A percentile compares a stretch with the other conserved stretches of the same genome.
Conservation (phyloP, 2,888 invertebrate genomes). For the Dolichomitus sp. region DNA sequence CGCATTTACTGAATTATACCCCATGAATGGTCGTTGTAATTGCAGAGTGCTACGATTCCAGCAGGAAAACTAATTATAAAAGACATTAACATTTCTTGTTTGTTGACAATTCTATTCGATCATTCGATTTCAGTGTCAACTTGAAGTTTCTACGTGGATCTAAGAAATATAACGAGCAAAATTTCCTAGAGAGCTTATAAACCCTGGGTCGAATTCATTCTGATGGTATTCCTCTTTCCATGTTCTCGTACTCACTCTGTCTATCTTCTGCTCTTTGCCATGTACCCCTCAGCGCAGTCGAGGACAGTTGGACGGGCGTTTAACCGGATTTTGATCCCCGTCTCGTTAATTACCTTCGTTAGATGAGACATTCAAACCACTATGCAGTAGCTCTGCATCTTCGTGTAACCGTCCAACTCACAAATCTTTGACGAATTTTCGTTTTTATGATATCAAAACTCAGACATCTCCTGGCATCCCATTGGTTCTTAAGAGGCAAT, state of each 20-base stretch:
- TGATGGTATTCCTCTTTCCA: background rate
- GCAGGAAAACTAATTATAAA: background rate
- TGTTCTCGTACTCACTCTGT: background rate
- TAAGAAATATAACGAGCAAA: background rate
- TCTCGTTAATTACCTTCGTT: slow-evolving; percentile 3
- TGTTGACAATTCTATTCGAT: background rate
- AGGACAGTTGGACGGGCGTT: background rate
- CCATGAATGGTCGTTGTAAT: slow-evolving; percentile 20
- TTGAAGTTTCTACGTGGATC: background rate
- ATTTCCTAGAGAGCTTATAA: background rate
- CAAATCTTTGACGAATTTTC: too few species aligned
- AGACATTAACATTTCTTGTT: background rate
- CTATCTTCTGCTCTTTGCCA: background rate
- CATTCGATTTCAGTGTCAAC: slow-evolving; percentile 1
- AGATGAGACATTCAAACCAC: background rate
- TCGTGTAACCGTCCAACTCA: too few species aligned
- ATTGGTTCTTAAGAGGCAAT: too few species aligned
- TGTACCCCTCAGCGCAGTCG: background rate
- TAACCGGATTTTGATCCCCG: background rate
- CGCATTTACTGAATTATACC: slow-evolving; percentile 27
- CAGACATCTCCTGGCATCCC: too few species aligned
- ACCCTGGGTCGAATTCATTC: background rate
- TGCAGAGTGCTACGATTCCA: slow-evolving; percentile 19
- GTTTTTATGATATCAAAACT: too few species aligned
- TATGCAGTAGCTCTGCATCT: background rate